Conservation (phyloP, 2,888 invertebrate genomes). For the Cheilosia vernalis region DNA sequence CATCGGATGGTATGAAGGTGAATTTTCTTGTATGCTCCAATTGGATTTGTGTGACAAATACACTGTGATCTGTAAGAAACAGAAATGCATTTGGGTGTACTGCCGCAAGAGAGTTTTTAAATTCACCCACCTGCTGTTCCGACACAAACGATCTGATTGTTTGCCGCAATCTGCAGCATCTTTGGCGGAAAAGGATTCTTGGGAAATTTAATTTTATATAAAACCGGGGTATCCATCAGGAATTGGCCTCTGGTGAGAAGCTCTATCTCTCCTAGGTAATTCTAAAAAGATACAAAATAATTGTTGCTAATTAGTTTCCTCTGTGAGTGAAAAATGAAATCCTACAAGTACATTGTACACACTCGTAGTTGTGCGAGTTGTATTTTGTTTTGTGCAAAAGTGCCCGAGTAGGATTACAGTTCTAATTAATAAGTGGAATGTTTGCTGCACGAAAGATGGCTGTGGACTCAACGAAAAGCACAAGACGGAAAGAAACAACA, state of each 20-base stretch:
- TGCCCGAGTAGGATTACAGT: neutral
- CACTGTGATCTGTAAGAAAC: constrained; percentile 78
- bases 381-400: neutral
- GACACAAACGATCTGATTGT: constrained; percentile 85
- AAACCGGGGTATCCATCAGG: constrained; percentile 81
- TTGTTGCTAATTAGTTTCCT: neutral
- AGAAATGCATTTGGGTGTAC: neutral
- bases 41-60: constrained; percentile 81
- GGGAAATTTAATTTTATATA: constrained; percentile 86
- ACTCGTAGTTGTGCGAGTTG: neutral
- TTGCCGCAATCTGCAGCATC: constrained; percentile 85
- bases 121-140: constrained; percentile 84
- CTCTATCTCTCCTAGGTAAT: constrained; percentile 86
- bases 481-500: no score
- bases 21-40: constrained; percentile 82
- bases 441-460: no score
- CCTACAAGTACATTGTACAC: no score
- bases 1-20: constrained; percentile 78
- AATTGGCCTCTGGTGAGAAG: constrained; percentile 83
- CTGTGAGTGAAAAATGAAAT: neutral
- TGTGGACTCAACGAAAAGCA: no score
- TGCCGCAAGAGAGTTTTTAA: constrained; percentile 1
- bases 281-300: constrained; percentile 82
- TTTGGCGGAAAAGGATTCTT: constrained; percentile 85
- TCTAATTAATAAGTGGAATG: neutral